phyloP scores from a whole-genome alignment of 2,113 vertebrate genomes.

The Daubentonia madagascariensis region DNA sequence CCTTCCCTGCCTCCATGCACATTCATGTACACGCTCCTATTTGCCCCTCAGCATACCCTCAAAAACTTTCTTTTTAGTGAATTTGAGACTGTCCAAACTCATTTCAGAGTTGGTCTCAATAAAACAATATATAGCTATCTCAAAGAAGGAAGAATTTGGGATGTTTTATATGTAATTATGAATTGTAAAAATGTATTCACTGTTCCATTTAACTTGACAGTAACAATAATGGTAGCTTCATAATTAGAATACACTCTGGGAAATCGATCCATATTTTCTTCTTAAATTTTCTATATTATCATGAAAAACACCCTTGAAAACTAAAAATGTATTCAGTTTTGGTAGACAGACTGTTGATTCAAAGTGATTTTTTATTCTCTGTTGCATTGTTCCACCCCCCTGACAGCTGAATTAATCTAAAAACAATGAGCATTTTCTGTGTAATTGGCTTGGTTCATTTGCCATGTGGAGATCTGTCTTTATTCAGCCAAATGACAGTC shows the following conservation, averaged over 20 bases:
- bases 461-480: background rate
- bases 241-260: background rate
- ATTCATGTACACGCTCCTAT: background rate
- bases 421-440: background rate
- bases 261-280: background rate
- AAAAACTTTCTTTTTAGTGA: background rate
- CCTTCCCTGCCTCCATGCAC: background rate
- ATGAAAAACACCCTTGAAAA: background rate
- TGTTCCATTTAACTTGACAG: background rate
- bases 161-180: background rate
- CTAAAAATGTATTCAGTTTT: background rate
- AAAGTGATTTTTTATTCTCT: background rate
- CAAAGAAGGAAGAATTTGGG: background rate
- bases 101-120: background rate
- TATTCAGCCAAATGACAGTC: background rate
- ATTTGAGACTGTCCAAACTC: background rate
- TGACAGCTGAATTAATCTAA: background rate
- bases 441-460: background rate
- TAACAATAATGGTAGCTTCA: background rate
- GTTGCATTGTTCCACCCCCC: background rate
- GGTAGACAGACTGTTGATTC: background rate
- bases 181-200: background rate
- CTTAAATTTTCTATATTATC: background rate
- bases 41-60: background rate
- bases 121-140: background rate